These are phyloP conservation scores for Lissocephala sabroskyi DNA, from an alignment of 2,888 invertebrate species.

Conservation along the genomic window DNA sequence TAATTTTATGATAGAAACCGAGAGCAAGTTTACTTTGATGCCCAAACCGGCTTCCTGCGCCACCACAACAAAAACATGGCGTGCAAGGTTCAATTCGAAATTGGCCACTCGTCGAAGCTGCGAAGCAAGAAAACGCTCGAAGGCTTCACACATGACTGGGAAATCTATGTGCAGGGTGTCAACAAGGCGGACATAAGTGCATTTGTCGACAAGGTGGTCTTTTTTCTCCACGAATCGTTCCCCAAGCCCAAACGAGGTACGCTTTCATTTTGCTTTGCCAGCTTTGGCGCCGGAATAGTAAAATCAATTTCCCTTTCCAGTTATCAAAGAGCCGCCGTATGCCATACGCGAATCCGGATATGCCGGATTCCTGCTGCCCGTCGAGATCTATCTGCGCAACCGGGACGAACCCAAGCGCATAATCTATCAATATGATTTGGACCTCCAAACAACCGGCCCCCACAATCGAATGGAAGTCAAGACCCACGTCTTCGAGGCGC, in stretches of 20 bases:
- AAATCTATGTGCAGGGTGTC: conserved; percentile 91
- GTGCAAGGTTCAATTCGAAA: conserved; percentile 88
- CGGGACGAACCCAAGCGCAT: conserved; percentile 92
- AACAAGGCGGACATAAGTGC: conserved; percentile 90
- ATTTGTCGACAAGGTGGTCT: conserved; percentile 94
- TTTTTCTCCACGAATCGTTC: conserved; percentile 92
- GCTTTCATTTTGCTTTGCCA: too few relatives aligned
- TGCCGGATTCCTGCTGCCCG: conserved; percentile 92
- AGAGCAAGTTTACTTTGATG: too few relatives aligned
- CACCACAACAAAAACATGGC: too few relatives aligned
- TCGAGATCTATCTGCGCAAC: conserved; percentile 91
- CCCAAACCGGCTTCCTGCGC: too few relatives aligned
- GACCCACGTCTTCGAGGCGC: conserved; percentile 87
- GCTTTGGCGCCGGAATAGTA: too few relatives aligned
- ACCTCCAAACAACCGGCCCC: conserved; percentile 83
- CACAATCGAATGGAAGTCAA: conserved; percentile 83
- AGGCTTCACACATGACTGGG: conserved; percentile 98
- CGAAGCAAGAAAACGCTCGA: conserved; percentile 87
- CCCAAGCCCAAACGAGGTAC: conserved; percentile 92
- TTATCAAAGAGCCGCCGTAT: conserved; percentile 93
- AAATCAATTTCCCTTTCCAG: conserved; percentile 75
- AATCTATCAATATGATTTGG: conserved; percentile 87
- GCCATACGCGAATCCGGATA: conserved; percentile 94
- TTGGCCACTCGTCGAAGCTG: conserved; percentile 91
- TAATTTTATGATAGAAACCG: too few relatives aligned